Conservation (phyloP, 1,140 invertebrate genomes). For the Drosophila elegans region DNA sequence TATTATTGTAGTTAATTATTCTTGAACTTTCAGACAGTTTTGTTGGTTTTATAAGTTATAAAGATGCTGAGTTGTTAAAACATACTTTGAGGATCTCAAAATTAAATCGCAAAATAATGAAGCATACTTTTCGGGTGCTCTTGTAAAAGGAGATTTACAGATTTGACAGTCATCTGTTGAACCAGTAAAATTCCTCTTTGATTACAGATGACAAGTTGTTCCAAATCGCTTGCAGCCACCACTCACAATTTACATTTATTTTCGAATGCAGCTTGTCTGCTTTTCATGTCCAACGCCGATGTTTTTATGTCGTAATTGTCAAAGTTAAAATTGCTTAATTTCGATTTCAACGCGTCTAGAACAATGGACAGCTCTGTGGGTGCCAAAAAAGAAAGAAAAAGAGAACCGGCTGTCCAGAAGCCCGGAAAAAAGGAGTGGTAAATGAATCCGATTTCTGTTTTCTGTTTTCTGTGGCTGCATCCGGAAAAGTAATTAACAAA, state of each 20-base stretch:
- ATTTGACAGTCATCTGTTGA: background rate
- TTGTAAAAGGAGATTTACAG: background rate
- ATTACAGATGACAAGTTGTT: background rate
- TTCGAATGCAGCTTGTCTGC: background rate
- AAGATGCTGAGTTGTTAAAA: background rate
- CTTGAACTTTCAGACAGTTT: no score
- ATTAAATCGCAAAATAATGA: background rate
- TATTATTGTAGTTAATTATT: no score
- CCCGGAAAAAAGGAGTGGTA: constrained; percentile 1
- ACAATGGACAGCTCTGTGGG: constrained; percentile 25
- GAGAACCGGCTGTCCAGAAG: background rate
- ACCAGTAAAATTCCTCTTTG: background rate
- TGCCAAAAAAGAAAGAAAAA: constrained; percentile 11
- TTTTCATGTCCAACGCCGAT: constrained; percentile 8
- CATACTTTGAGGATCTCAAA: background rate
- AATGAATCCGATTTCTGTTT: constrained; percentile 34
- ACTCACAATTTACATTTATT: background rate
- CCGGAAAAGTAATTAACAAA: constrained; percentile 74
- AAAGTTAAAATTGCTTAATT: constrained; percentile 57
- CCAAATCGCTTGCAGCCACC: background rate
- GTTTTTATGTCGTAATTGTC: constrained; percentile 40
- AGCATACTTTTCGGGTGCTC: background rate
- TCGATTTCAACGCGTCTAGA: constrained; percentile 31
- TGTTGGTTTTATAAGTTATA: no score
- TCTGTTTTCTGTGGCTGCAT: constrained; percentile 24